Evolutionary conservation across 1,140 invertebrate species (phyloP).

Genomic region (Metopolophium dirhodum): DNA sequence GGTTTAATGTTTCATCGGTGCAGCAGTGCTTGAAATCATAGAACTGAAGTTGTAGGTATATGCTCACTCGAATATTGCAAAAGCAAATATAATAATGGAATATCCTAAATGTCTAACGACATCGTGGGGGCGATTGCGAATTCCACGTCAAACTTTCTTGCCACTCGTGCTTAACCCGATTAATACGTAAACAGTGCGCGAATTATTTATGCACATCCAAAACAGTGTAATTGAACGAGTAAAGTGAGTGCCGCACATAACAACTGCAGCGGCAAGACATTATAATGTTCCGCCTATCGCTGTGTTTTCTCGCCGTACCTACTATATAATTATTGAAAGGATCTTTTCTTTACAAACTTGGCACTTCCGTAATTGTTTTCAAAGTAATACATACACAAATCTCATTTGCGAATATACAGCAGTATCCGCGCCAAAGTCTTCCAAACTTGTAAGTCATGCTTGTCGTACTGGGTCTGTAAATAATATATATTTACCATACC

Average conservation of each 20-base stretch:
- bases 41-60: background rate
- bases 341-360: constrained; percentile 28
- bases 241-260: background rate
- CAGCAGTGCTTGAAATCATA: background rate
- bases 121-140: background rate
- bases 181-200: constrained; percentile 50
- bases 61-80: background rate
- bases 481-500: background rate
- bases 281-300: background rate
- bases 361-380: constrained; percentile 28
- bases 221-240: constrained; percentile 48
- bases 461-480: background rate
- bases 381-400: constrained; percentile 31
- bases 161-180: background rate
- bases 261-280: background rate
- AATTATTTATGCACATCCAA: constrained; percentile 49
- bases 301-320: background rate
- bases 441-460: background rate
- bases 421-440: background rate
- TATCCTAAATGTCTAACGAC: constrained; percentile 41
- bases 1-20: background rate
- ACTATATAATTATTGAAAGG: constrained; percentile 38
- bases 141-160: constrained; percentile 45
- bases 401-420: background rate
- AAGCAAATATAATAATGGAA: constrained; percentile 26